Percentiles rank a stretch among this genome's conserved stretches.
phyloP scores from a whole-genome alignment of 2,113 vertebrate genomes.

The Rhynchomys soricoides region DNA sequence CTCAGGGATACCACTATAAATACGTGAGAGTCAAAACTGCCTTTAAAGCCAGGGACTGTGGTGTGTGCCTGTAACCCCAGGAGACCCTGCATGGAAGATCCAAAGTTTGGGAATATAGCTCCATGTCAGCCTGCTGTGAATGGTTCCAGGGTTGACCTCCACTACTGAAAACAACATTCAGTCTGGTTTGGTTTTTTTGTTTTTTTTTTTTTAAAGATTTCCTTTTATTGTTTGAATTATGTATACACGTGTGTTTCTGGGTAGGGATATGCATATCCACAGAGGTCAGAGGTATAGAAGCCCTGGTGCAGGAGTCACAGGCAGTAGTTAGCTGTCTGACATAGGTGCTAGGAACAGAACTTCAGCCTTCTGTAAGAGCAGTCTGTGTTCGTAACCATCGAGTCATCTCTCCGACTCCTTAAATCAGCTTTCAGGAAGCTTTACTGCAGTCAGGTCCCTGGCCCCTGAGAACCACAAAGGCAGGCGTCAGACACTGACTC shows the following conservation, averaged over 20 bases:
- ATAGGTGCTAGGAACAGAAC: neutral
- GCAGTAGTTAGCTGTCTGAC: neutral
- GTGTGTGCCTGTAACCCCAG: neutral
- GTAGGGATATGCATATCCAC: neutral
- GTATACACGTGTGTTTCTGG: too few relatives aligned
- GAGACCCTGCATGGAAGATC: neutral
- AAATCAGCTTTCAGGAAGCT: neutral
- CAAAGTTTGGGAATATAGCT: neutral
- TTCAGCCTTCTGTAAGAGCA: neutral
- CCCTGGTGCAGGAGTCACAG: neutral
- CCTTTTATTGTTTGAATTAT: neutral
- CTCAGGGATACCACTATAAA: neutral
- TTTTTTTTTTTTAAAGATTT: neutral
- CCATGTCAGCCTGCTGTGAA: neutral
- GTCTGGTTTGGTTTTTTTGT: neutral
- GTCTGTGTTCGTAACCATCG: neutral
- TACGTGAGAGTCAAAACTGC: neutral
- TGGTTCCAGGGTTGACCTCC: neutral
- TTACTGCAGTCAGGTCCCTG: neutral
- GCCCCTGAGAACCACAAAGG: neutral
- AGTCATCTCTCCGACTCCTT: neutral
- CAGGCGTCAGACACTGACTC: rapidly evolving
- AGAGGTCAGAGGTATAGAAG: neutral
- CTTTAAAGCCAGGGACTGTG: neutral
- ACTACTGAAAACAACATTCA: neutral